phyloP scores from a whole-genome alignment of 2,797 vertebrate species.

The Melanotaenia nigrans region DNA sequence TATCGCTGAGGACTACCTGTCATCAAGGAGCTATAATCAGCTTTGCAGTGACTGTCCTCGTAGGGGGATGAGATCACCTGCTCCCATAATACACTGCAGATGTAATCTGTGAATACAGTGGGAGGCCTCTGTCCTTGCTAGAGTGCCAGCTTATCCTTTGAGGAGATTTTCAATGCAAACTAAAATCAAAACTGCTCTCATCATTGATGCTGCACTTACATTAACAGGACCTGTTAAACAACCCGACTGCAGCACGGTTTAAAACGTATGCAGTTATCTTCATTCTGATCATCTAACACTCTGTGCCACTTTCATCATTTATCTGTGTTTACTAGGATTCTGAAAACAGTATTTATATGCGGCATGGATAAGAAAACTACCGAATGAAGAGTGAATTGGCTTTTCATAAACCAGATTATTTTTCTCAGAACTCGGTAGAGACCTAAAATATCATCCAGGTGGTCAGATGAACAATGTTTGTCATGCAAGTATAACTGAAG shows the following conservation, averaged over 20 bases:
- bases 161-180: slow-evolving; percentile 22
- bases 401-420: neutral
- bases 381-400: neutral
- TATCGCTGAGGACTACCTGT: slow-evolving; percentile 51
- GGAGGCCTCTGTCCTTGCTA: slow-evolving; percentile 33
- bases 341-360: neutral
- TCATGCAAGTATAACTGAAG: neutral
- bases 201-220: slow-evolving; percentile 8
- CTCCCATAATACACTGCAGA: slow-evolving; percentile 51
- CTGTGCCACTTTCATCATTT: no score
- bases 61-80: slow-evolving; percentile 65
- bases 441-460: neutral
- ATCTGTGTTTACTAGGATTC: no score
- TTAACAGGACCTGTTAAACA: no score
- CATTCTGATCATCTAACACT: no score
- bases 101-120: slow-evolving; percentile 57
- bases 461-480: neutral
- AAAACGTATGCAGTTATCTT: no score
- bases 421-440: neutral
- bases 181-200: slow-evolving; percentile 23
- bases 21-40: slow-evolving; percentile 65
- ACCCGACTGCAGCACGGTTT: no score
- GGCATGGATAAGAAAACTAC: neutral
- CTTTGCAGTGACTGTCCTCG: slow-evolving; percentile 65
- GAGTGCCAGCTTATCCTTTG: slow-evolving; percentile 18